Percentiles rank a stretch among this genome's conserved stretches.
Conservation (phyloP, 2,113 vertebrate genomes). For the Brachirus orientalis region DNA sequence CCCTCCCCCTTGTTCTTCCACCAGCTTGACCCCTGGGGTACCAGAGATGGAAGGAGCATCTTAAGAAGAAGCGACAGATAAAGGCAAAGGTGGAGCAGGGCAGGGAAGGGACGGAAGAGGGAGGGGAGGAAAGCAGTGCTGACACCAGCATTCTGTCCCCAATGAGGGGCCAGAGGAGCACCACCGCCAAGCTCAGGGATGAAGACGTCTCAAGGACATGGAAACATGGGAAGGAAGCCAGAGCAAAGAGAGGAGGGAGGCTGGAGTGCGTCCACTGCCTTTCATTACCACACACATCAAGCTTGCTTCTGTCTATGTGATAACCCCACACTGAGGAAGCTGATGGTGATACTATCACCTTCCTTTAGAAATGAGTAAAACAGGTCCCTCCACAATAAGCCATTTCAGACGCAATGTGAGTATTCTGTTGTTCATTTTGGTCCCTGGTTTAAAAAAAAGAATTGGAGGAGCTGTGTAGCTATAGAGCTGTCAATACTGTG, state of each 20-base stretch:
- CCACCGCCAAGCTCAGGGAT: constrained; percentile 49
- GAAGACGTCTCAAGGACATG: constrained; percentile 86
- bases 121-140: constrained; percentile 65
- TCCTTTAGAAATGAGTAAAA: neutral
- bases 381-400: constrained; percentile 24
- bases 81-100: constrained; percentile 60
- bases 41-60: constrained; percentile 64
- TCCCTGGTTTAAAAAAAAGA: constrained; percentile 13
- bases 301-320: no score
- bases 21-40: constrained; percentile 58
- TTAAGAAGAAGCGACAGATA: constrained; percentile 72
- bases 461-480: constrained; percentile 34
- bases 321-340: no score
- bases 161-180: constrained; percentile 70
- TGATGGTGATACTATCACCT: neutral
- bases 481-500: constrained; percentile 65
- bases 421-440: neutral
- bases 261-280: constrained; percentile 24
- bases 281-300: constrained; percentile 35
- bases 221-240: constrained; percentile 11
- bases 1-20: constrained; percentile 26
- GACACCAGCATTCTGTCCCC: constrained; percentile 77
- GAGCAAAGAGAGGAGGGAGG: neutral
- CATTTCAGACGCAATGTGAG: constrained; percentile 23
- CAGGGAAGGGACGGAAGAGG: neutral